Conservation (phyloP, 92 coral and sea anemone species). For the Metridium senile region DNA sequence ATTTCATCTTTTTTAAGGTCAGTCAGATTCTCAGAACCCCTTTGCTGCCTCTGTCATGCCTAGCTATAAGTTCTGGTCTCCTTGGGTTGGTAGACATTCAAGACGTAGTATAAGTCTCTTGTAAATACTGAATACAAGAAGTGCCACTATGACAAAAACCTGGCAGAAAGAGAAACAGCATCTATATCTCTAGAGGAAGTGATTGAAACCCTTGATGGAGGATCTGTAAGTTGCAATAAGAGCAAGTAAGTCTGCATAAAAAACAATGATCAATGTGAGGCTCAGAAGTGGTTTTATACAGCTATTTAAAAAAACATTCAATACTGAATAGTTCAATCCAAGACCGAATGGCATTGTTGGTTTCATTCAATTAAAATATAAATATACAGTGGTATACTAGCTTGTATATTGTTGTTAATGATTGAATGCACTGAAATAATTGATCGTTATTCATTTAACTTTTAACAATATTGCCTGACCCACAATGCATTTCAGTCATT, state of each 20-base stretch:
- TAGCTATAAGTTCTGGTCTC: constrained; percentile 15
- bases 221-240: neutral
- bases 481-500: no score
- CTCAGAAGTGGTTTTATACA: no score
- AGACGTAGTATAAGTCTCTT: neutral
- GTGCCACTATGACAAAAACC: neutral
- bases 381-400: no score
- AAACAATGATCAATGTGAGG: neutral
- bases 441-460: no score
- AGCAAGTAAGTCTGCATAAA: neutral
- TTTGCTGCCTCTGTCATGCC: constrained; percentile 3
- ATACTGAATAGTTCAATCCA: neutral
- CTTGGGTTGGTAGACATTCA: constrained; percentile 1
- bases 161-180: neutral
- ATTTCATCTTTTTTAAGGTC: neutral
- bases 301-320: neutral
- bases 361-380: neutral
- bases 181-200: neutral
- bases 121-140: neutral
- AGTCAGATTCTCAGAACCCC: constrained; percentile 2
- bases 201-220: neutral
- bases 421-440: no score
- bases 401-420: neutral
- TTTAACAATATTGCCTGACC: no score
- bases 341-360: neutral